Evolutionary conservation across 2,113 vertebrate species (phyloP).

Genomic region (Solea senegalensis): DNA sequence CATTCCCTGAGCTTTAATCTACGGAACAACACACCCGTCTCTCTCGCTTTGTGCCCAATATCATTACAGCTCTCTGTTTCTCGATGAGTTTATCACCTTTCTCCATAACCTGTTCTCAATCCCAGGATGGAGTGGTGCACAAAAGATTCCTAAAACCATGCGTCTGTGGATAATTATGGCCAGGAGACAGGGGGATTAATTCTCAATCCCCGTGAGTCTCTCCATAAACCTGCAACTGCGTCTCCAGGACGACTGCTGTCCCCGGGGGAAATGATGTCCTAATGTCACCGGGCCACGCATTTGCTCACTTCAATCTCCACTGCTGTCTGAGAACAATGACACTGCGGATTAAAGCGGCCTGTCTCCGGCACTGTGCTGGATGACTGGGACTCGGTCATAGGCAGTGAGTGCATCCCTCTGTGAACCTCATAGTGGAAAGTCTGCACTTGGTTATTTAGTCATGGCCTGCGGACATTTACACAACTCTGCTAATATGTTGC

Average conservation of each 20-base stretch:
- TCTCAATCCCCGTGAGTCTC: constrained; percentile 71
- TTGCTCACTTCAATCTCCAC: constrained; percentile 71
- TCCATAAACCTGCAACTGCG: constrained; percentile 69
- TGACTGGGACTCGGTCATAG: constrained; percentile 50
- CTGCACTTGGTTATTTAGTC: constrained; percentile 35
- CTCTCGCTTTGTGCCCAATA: constrained; percentile 21
- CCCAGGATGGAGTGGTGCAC: constrained; percentile 47
- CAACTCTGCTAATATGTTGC: constrained; percentile 11
- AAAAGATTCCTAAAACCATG: constrained; percentile 62
- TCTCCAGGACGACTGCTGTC: constrained; percentile 73
- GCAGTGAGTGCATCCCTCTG: constrained; percentile 38
- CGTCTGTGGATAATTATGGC: constrained; percentile 73
- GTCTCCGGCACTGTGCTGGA: constrained; percentile 50
- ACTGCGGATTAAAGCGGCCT: constrained; percentile 68
- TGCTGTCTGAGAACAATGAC: constrained; percentile 78
- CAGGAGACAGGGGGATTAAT: constrained; percentile 77
- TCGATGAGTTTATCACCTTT: constrained; percentile 62
- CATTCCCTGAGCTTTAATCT: constrained; percentile 57
- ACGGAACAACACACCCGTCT: constrained; percentile 34
- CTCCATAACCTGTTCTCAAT: constrained; percentile 61
- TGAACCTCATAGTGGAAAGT: constrained; percentile 50
- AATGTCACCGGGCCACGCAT: constrained; percentile 57
- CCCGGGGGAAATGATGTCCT: constrained; percentile 58
- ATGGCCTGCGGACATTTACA: constrained; percentile 9
- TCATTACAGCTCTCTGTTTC: constrained; percentile 33